Conservation (phyloP, 2,113 vertebrate genomes). For the Cynocephalus volans region DNA sequence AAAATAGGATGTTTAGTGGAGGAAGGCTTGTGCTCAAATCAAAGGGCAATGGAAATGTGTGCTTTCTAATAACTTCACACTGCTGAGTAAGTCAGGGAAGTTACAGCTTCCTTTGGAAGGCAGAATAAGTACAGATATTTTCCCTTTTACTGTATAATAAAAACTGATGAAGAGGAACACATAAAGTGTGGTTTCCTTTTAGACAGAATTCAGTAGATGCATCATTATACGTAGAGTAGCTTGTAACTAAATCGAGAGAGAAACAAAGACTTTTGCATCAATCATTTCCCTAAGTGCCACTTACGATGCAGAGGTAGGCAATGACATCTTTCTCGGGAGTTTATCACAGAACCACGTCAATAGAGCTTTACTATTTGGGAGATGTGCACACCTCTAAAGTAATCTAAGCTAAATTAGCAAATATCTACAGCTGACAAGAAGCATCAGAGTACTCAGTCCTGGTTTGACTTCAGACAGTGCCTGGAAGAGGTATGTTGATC, state of each 20-base stretch:
- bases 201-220: neutral
- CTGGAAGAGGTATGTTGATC: neutral
- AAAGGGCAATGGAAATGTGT: neutral
- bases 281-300: conserved; percentile 50
- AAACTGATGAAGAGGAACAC: conserved; percentile 1
- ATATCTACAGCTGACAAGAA: conserved; percentile 1
- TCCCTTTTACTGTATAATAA: neutral
- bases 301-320: conserved; percentile 50
- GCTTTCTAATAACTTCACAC: neutral
- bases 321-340: fast-evolving
- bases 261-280: conserved; percentile 33
- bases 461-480: neutral
- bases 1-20: neutral
- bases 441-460: neutral
- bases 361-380: neutral
- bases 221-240: neutral
- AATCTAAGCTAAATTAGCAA: neutral
- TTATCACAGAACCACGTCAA: neutral
- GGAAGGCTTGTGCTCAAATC: neutral
- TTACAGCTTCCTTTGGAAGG: neutral
- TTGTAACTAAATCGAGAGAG: neutral
- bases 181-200: neutral
- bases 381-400: neutral
- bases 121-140: neutral
- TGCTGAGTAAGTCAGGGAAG: neutral